Conservation (phyloP, 1,140 invertebrate genomes). For the Heliconius eleuchia region DNA sequence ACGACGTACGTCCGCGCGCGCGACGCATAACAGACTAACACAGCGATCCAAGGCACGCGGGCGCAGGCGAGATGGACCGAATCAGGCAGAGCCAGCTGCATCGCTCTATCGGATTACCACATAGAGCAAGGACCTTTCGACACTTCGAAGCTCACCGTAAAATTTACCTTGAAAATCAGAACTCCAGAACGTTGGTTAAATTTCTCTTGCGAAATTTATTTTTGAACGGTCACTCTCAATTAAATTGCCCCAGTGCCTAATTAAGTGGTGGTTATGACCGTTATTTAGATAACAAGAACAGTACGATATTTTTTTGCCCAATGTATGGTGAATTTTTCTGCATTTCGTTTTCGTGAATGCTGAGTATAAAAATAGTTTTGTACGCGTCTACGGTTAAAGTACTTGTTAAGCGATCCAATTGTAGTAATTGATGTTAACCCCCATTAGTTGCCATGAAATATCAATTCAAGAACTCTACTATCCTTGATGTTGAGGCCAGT, state of each 20-base stretch:
- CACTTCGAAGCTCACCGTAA: conserved; percentile 68
- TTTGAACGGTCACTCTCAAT: conserved; percentile 26
- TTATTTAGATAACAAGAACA: conserved; percentile 16
- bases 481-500: background rate
- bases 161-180: conserved; percentile 72
- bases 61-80: conserved; percentile 66
- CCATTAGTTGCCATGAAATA: background rate
- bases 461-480: background rate
- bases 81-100: conserved; percentile 57
- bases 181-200: conserved; percentile 51
- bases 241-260: conserved; percentile 20
- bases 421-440: background rate
- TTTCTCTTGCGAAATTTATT: conserved; percentile 42
- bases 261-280: conserved; percentile 3
- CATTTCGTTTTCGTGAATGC: background rate
- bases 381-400: background rate
- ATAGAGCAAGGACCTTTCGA: conserved; percentile 79
- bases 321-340: background rate
- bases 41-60: conserved; percentile 39
- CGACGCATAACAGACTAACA: conserved; percentile 67
- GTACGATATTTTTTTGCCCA: background rate
- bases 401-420: background rate
- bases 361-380: background rate
- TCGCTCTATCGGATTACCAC: conserved; percentile 71
- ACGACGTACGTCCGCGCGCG: conserved; percentile 66